Evolutionary conservation across 2,113 vertebrate species (phyloP).

Genomic region (Symphodus melops): DNA sequence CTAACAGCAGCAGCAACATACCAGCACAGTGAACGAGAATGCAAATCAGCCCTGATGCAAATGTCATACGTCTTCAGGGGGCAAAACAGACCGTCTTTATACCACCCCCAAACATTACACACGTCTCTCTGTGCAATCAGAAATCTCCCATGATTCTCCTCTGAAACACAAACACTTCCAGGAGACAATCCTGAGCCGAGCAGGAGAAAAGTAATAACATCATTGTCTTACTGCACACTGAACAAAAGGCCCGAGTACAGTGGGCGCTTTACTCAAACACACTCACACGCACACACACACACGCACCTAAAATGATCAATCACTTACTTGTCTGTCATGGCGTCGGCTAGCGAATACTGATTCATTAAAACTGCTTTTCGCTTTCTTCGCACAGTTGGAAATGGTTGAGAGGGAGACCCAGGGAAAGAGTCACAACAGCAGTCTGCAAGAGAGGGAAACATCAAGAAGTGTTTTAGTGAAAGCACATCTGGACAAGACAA

Average conservation of each 20-base stretch:
- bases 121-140: constrained; percentile 43
- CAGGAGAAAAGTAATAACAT: constrained; percentile 41
- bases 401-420: constrained; percentile 24
- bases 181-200: constrained; percentile 24
- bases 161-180: constrained; percentile 36
- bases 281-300: not conserved
- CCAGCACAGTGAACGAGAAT: constrained; percentile 72
- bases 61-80: constrained; percentile 68
- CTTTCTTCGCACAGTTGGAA: constrained; percentile 56
- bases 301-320: constrained; percentile 28
- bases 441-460: constrained; percentile 53
- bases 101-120: constrained; percentile 51
- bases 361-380: constrained; percentile 78
- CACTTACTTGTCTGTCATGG: constrained; percentile 86
- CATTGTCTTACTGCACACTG: constrained; percentile 51
- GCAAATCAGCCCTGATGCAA: constrained; percentile 81
- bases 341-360: constrained; percentile 78
- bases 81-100: constrained; percentile 75
- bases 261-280: constrained; percentile 26
- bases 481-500: not conserved
- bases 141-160: constrained; percentile 18
- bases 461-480: constrained; percentile 3
- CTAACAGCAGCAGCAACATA: constrained; percentile 69
- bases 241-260: constrained; percentile 46
- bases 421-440: constrained; percentile 16